Evolutionary conservation across 2,797 vertebrate genomes (phyloP), one percentile per base, ranked within the genome.

Genomic region (Mareca strepera): DNA sequence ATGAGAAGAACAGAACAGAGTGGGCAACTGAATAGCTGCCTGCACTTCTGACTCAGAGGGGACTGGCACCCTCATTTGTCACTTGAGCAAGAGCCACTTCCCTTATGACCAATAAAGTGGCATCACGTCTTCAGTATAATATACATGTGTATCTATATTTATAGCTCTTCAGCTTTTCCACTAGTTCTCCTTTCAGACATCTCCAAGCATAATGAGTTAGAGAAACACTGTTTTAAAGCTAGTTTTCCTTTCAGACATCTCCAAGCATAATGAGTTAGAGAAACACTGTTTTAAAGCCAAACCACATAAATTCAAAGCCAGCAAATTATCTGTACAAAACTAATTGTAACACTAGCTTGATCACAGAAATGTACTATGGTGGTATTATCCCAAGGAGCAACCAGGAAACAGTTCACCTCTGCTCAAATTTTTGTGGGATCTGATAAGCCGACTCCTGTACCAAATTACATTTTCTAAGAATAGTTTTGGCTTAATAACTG

Each of bases 251-350:
- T 72, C 79, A 82, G 69, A 66, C 3, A 50, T 9, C 33, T 72
- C 55, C 33, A 83, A 29, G 28, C 7, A 62, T 22, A 85, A 39
- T 29, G 26, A 90, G n/a, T 79, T 46, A 56, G 17, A 50, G 50
- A 94, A 94, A 82, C 4, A 44, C 23, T 63, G 37, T 48, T 76
- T 93, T 64, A 86, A 90, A 80, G 13, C 37, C 60, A 86, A 94
- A 76, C 23, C 56, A 56, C n/a, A 59, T 55, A 92, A 82, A 73
- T 26, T 35, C 67, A 76, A 82, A 80, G 25, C 43, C 59, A 94
- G n/a, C 13, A 67, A 84, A 66, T 59, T 41, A 88, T 31, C 63
- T 46, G 15, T 1, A 50, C 11, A 77, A 87, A 87, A 79, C 33
- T 85, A 80, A 81, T 56, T 46, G 63, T 17, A 83, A 82, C 26